These are phyloP conservation scores for Bucco capensis DNA, from an alignment of 2,113 vertebrate species.

Conservation along the genomic window DNA sequence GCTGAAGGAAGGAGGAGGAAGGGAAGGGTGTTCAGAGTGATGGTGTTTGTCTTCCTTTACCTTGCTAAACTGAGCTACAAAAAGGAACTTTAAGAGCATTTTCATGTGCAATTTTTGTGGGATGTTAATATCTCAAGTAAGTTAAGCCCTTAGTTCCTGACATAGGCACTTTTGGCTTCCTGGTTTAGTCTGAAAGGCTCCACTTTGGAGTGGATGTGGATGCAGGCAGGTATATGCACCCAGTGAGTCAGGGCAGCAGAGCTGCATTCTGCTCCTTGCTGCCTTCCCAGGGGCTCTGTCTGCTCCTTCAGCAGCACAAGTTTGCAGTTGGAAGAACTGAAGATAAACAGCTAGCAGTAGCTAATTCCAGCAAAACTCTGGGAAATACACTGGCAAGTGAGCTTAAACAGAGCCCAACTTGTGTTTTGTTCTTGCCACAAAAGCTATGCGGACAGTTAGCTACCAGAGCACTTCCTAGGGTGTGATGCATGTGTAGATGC, in stretches of 20 bases:
- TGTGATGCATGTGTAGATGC: not conserved
- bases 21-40: no score
- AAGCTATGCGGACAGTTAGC: not conserved
- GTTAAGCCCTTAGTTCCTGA: not conserved
- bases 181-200: not conserved
- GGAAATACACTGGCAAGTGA: not conserved
- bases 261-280: rapidly evolving
- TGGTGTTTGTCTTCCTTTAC: not conserved
- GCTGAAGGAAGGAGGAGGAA: not conserved
- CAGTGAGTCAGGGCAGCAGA: not conserved
- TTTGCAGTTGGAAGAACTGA: not conserved
- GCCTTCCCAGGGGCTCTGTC: not conserved
- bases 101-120: not conserved
- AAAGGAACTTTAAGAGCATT: not conserved
- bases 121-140: not conserved
- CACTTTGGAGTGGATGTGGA: rapidly evolving
- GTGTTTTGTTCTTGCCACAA: not conserved
- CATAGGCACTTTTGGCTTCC: not conserved
- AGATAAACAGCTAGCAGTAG: not conserved
- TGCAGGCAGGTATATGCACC: not conserved
- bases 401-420: not conserved
- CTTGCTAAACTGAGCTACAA: not conserved
- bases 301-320: not conserved
- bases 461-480: not conserved
- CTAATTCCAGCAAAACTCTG: not conserved